Evolutionary conservation across 2,113 vertebrate species (phyloP).

Genomic region (Myxocyprinus asiaticus): DNA sequence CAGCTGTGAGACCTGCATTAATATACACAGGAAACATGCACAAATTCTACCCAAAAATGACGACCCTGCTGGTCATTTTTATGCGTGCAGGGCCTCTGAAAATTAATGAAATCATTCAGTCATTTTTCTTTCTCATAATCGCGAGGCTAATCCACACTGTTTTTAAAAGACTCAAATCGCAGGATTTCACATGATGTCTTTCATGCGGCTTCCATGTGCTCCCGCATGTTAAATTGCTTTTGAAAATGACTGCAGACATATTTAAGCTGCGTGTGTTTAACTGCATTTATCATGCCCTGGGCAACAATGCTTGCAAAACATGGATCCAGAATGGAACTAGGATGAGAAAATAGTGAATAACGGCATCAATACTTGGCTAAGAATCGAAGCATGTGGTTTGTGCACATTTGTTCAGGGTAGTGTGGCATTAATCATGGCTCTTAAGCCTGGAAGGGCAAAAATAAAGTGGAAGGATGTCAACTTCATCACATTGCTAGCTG

Average conservation of each 20-base stretch:
- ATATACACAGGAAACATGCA: conserved; percentile 70
- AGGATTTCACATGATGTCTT: conserved; percentile 37
- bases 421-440: conserved; percentile 5
- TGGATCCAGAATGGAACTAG: not conserved
- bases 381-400: not conserved
- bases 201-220: conserved; percentile 16
- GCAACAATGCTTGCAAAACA: not conserved
- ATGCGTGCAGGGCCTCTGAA: conserved; percentile 6
- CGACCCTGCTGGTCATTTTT: conserved; percentile 61
- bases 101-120: conserved; percentile 41
- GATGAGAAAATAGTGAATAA: not conserved
- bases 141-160: conserved; percentile 46
- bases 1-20: conserved; percentile 66
- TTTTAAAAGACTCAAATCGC: conserved; percentile 49
- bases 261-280: conserved; percentile 17
- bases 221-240: not conserved
- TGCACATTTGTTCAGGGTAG: not conserved
- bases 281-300: conserved; percentile 2
- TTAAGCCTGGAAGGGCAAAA: conserved; percentile 45
- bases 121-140: conserved; percentile 57
- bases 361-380: conserved; percentile 10
- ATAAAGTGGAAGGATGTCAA: conserved; percentile 67
- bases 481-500: conserved; percentile 70
- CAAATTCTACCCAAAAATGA: conserved; percentile 69
- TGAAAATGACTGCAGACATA: not conserved